These are phyloP conservation scores for Numida meleagris DNA, from an alignment of 2,113 vertebrate genomes.

Conservation along the genomic window DNA sequence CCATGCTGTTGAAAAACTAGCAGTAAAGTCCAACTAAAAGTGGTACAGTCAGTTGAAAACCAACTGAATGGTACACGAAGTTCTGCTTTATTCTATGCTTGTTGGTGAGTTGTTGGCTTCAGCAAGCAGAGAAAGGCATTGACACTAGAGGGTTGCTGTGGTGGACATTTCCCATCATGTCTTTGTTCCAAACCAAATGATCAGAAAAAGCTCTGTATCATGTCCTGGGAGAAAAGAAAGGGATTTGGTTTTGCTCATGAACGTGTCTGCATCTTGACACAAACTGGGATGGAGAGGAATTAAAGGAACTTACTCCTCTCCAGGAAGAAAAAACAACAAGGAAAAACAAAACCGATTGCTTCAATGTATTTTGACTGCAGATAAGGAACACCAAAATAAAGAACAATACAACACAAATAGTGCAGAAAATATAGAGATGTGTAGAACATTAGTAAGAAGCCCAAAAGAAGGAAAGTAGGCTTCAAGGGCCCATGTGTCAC, in stretches of 20 bases:
- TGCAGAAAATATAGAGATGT: not conserved
- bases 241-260: not conserved
- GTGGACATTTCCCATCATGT: conserved; percentile 11
- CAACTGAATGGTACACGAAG: not conserved
- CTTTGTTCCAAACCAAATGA: not conserved
- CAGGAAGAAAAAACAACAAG: not conserved
- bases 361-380: not conserved
- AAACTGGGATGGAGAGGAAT: not conserved
- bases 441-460: not conserved
- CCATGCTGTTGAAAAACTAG: not conserved
- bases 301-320: not conserved
- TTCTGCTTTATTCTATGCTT: not conserved
- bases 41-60: not conserved
- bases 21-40: not conserved
- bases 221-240: not conserved
- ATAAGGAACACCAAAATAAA: not conserved
- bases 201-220: not conserved
- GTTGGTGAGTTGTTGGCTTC: not conserved
- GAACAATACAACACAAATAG: not conserved
- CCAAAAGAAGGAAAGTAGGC: not conserved
- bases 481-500: not conserved
- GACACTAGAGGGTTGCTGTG: not conserved
- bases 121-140: not conserved
- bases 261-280: not conserved
- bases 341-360: not conserved